Evolutionary conservation across 2,113 vertebrate genomes (phyloP).

Genomic region (Crotalus helleri): DNA sequence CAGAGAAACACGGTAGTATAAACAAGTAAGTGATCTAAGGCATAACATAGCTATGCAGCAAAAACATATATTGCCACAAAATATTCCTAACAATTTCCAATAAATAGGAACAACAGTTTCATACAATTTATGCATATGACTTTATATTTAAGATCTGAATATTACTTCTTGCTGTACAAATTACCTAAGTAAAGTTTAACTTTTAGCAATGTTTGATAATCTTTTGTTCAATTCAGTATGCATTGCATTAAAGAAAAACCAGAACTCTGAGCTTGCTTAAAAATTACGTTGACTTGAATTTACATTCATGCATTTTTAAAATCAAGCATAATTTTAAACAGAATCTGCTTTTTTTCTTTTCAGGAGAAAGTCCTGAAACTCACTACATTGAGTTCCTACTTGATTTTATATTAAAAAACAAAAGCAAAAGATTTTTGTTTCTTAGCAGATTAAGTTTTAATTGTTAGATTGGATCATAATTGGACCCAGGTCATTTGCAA

Average conservation of each 20-base stretch:
- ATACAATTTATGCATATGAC: constrained; percentile 68
- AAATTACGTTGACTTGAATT: constrained; percentile 42
- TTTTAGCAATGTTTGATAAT: constrained; percentile 67
- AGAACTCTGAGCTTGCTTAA: constrained; percentile 51
- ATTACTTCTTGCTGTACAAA: constrained; percentile 69
- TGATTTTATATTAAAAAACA: not conserved
- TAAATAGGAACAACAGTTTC: constrained; percentile 66
- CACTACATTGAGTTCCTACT: not conserved
- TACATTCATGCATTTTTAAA: not conserved
- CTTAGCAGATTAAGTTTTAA: not conserved
- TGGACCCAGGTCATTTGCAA: not conserved
- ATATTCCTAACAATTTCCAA: constrained; percentile 57
- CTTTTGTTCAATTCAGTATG: constrained; percentile 37
- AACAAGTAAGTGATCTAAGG: constrained; percentile 55
- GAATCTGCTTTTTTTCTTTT: not conserved
- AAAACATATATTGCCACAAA: constrained; percentile 53
- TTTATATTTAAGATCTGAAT: constrained; percentile 72
- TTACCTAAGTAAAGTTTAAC: constrained; percentile 68
- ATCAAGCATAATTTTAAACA: not conserved
- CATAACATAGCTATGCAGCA: constrained; percentile 56
- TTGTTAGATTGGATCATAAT: not conserved
- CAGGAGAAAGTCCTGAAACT: not conserved
- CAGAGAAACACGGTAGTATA: not conserved
- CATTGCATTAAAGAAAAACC: constrained; percentile 35
- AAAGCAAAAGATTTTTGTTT: not conserved